Conservation (phyloP, 2,888 invertebrate species). For the Nebria brevicollis region DNA sequence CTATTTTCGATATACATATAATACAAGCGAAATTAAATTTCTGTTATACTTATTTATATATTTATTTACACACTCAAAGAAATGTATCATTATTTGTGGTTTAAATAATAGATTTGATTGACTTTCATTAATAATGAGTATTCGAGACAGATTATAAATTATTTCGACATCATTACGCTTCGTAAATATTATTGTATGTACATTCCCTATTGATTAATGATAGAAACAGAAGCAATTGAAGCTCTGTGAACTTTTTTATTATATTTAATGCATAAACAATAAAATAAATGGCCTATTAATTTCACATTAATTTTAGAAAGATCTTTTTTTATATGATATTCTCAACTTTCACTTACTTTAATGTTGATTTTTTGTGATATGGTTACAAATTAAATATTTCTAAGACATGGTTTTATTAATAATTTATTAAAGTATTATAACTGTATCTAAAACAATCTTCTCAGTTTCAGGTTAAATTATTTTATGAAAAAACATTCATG, state of each 20-base stretch:
- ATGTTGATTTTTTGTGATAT: too few species aligned
- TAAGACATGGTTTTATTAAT: too few species aligned
- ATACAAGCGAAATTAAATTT: too few species aligned
- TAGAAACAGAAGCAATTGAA: neutral
- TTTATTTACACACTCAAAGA: neutral
- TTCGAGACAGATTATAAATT: neutral
- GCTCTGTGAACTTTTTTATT: neutral
- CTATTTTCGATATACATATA: too few species aligned
- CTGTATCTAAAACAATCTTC: too few species aligned
- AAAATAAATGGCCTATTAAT: neutral
- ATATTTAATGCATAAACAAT: neutral
- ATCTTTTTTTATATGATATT: too few species aligned
- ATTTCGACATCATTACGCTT: neutral
- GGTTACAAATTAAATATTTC: too few species aligned
- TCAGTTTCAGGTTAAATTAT: neutral
- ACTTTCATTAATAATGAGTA: neutral
- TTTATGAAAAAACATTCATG: neutral
- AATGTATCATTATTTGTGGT: neutral
- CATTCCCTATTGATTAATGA: neutral
- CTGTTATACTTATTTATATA: neutral
- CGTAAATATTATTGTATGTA: neutral
- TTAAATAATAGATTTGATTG: neutral
- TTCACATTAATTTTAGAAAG: neutral
- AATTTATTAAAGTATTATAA: too few species aligned
- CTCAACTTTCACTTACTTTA: too few species aligned